phyloP scores from a whole-genome alignment of 2,888 invertebrate genomes.

The Limnephilus rhombicus region DNA sequence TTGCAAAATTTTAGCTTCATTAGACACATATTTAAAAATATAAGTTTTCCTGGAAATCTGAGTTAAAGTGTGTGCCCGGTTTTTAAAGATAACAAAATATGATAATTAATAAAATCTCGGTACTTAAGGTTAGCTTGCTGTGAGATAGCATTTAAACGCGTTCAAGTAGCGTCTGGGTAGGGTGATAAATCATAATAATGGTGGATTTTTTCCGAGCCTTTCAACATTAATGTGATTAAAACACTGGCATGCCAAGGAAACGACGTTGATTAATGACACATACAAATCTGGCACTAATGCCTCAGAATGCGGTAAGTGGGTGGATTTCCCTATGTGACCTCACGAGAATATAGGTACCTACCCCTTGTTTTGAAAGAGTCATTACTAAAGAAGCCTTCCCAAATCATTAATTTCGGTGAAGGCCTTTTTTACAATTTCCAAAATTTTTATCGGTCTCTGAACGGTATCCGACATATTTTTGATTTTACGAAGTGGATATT shows the following conservation, averaged over 20 bases:
- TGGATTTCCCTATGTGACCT: neutral
- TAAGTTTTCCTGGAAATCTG: too few species aligned
- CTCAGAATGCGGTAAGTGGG: neutral
- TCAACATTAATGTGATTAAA: slow-evolving; percentile 16
- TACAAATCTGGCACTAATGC: neutral
- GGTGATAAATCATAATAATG: slow-evolving; percentile 5
- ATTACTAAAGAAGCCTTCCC: neutral
- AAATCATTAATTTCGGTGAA: neutral
- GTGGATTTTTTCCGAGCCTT: slow-evolving; percentile 28
- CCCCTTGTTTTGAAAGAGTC: slow-evolving; percentile 15
- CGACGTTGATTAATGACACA: slow-evolving; percentile 35
- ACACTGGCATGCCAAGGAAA: neutral
- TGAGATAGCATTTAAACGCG: slow-evolving; percentile 27
- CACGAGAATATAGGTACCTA: neutral
- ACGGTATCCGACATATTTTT: too few species aligned
- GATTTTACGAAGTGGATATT: too few species aligned
- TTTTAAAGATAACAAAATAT: neutral
- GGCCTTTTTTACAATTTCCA: neutral
- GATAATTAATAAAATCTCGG: neutral
- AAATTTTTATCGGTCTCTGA: too few species aligned
- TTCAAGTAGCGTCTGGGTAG: neutral
- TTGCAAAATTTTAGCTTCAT: too few species aligned
- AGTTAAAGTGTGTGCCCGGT: neutral
- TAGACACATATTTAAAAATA: too few species aligned
- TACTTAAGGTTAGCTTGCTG: neutral